Conservation (phyloP, 2,797 vertebrate species). For the Scolopax rusticola region DNA sequence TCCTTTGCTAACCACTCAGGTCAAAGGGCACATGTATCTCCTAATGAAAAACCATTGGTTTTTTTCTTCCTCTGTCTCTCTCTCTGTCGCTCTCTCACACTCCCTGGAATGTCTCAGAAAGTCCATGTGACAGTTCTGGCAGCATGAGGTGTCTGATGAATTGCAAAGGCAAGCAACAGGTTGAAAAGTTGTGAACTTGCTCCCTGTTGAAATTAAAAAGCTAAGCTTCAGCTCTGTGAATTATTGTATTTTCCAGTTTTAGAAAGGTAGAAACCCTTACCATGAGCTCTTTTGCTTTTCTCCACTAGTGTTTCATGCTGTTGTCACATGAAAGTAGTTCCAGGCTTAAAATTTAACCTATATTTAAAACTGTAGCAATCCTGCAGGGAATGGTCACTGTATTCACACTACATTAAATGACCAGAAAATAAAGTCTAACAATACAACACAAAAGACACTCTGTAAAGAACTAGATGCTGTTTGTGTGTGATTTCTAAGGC, state of each 20-base stretch:
- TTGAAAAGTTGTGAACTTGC: slow-evolving; percentile 28
- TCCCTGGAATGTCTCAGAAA: not conserved
- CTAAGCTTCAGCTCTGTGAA: not conserved
- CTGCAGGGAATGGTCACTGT: not conserved
- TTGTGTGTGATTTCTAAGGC: not conserved
- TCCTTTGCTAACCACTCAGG: not conserved
- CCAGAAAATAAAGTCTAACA: not conserved
- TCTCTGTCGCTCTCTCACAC: not conserved
- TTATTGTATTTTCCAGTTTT: slow-evolving; percentile 10
- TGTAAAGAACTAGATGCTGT: not conserved
- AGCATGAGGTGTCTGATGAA: not conserved
- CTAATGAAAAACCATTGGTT: not conserved
- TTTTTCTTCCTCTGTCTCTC: too few species aligned
- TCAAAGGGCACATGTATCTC: not conserved
- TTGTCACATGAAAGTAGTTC: not conserved
- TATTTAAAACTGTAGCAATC: not conserved
- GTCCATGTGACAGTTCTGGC: not conserved
- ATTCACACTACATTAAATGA: not conserved
- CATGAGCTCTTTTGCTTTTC: not conserved
- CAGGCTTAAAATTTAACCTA: not conserved
- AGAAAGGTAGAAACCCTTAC: not conserved
- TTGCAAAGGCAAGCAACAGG: not conserved
- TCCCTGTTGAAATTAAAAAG: slow-evolving; percentile 53
- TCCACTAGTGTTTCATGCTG: not conserved
- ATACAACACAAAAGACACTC: not conserved